Evolutionary conservation across 2,888 invertebrate species (phyloP), one percentile per base, ranked within the genome.

Genomic region (Perizoma flavofasciatum): DNA sequence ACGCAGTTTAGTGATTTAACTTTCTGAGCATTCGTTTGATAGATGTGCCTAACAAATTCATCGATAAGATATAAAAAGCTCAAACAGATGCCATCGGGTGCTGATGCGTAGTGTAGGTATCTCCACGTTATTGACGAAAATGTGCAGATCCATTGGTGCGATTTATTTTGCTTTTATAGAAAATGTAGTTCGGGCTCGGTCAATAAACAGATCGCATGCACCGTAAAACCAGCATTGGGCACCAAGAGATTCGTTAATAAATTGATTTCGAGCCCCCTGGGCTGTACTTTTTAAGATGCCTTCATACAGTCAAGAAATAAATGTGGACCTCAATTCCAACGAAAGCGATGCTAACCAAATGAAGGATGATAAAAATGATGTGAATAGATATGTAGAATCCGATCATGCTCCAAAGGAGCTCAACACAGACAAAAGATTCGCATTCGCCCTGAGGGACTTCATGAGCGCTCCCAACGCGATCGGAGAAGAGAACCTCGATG

Each of bases 281-380:
- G n/a, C 11, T 50, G 33, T 11, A 8, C 1, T 43, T 75, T 66
- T 71, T 77, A 68, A 85, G 68, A 92, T 92, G 91, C 91, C 91
- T 76, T 90, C 91, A 39, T 81, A 73, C 66, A 90, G 81, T 72
- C 89, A 87, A 75, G 86, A 90, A 72, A 83, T 89, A 64, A 89
- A 89, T 55, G 83, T 87, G 65, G 89, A 89, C 73, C 73, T 89
- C 50, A 86, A 84, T 78, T 84, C 84, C 47, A 86, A 84, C 69
- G 86, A 86, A 68, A 83, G 80, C 63, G 81, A 79, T 71, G 72
- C 73, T 57, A 78, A 81, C 60, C 85, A 81, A 66, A 74, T 69
- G 67, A 81, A 86, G 54, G 66, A 72, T 58, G 85, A 83, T 65
- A 82, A 82, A 55, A 77, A 67, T 43, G 82, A 79, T 69, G 66